Percentiles rank a stretch among this genome's conserved stretches.
Conservation (phyloP, 2,888 invertebrate genomes). For the Anthophora plumipes region DNA sequence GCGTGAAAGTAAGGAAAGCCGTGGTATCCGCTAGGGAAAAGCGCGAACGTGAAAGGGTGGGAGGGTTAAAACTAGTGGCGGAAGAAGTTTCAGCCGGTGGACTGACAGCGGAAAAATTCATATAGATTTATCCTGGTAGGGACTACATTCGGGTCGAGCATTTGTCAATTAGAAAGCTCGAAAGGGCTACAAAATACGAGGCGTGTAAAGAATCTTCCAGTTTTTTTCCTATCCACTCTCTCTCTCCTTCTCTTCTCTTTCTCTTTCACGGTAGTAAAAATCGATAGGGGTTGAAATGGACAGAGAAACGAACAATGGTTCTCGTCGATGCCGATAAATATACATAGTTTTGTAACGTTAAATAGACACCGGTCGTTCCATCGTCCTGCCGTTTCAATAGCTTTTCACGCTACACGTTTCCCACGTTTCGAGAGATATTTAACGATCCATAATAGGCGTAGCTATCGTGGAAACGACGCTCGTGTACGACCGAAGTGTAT, state of each 20-base stretch:
- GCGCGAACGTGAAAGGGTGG: background rate
- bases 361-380: slow-evolving; percentile 16
- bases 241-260: too few species aligned
- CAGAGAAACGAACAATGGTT: slow-evolving; percentile 23
- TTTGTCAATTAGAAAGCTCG: slow-evolving; percentile 58
- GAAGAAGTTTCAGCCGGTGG: slow-evolving; percentile 38
- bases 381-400: slow-evolving; percentile 14
- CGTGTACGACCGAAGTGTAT: background rate
- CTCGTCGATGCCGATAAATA: slow-evolving; percentile 24
- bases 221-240: too few species aligned
- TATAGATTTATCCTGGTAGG: slow-evolving; percentile 54
- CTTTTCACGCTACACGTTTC: background rate
- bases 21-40: background rate
- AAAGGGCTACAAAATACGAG: slow-evolving; percentile 36
- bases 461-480: background rate
- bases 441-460: slow-evolving; percentile 28
- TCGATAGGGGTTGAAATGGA: slow-evolving; percentile 37
- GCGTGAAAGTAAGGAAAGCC: background rate
- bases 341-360: slow-evolving; percentile 20
- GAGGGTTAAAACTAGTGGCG: slow-evolving; percentile 15
- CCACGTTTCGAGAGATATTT: slow-evolving; percentile 41
- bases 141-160: slow-evolving; percentile 24
- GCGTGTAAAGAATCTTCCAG: slow-evolving; percentile 20
- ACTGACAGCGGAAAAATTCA: slow-evolving; percentile 58
- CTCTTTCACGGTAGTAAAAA: slow-evolving; percentile 4